Evolutionary conservation across 2,888 invertebrate species (phyloP), one percentile per base, ranked within the genome.

Genomic region (Oxycera nigricornis): DNA sequence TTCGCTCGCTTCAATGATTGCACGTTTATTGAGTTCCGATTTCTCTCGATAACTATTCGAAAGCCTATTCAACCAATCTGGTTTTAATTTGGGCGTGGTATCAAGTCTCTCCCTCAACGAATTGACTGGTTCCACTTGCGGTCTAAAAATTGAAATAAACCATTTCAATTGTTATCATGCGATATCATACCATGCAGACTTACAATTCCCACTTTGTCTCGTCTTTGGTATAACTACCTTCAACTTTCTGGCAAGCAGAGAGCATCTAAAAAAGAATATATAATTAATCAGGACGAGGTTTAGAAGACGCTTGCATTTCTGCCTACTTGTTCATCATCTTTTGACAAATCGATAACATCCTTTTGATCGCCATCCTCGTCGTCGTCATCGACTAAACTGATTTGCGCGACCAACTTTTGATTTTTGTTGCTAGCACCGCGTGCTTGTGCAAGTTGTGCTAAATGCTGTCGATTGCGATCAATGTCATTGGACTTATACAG

Each of bases 41-140:
- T 78, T 79, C 77, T 86, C 84, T 76, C 82, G 85, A 81, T 88
- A 88, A 79, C 86, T 88, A 55, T 83, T 79, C 73, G 86, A 84
- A 84, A 89, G 80, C 77, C 88, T 87, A 2, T 82, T 77, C 6
- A 91, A 81, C 90, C 90, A 91, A 75, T 88, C 86, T 0, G 82
- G 80, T 20, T 88, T 87, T 4, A 88, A 85, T 9, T 88, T 81
- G 0, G 87, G 86, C 22, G 85, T 86, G 26, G 88, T 86, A 79
- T 86, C 88, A n/a, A 88, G 84, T 2, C 88, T 87, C 28, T 88
- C 88, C 79, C 87, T 87, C 24, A 91, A 83, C 30, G 90, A 86
- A 80, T 91, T 91, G 14, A 89, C 83, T 9, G 82, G 82, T 39
- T 80, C 80, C 2, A 82, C 81, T 61, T 77, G 78, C 4, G 88